A percentile compares a stretch with the other conserved stretches of the same genome.
phyloP scores from a whole-genome alignment of 2,797 vertebrate species.

The Pseudomugil tenellus region DNA sequence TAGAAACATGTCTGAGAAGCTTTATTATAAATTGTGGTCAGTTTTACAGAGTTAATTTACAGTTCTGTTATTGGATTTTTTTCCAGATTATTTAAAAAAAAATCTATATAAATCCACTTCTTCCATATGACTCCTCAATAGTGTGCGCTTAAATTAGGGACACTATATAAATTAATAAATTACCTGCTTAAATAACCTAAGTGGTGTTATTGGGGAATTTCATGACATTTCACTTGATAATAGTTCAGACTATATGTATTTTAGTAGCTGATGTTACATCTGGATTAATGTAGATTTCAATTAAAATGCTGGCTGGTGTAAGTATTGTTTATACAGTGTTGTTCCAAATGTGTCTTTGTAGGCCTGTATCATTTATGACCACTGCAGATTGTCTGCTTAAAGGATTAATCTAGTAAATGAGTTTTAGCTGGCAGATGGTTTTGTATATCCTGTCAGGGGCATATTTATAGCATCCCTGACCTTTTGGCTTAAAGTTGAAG shows the following conservation, averaged over 20 bases:
- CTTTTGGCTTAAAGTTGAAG: constrained; percentile 18
- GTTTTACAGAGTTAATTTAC: neutral
- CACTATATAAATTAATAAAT: neutral
- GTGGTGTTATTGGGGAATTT: neutral
- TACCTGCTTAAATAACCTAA: too few relatives aligned
- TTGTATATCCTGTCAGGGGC: constrained; percentile 33
- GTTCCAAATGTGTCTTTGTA: constrained; percentile 40
- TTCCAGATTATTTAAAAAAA: neutral
- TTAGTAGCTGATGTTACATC: neutral
- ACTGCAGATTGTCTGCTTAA: constrained; percentile 35
- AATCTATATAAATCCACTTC: neutral
- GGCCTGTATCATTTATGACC: constrained; percentile 33
- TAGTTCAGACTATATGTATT: neutral
- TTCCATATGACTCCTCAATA: neutral
- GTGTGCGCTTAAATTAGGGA: neutral
- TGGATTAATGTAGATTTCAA: constrained; percentile 21
- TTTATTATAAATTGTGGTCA: neutral
- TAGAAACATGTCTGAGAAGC: neutral
- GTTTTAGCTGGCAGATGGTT: constrained; percentile 28
- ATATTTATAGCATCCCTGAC: constrained; percentile 23
- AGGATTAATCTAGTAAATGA: constrained; percentile 36
- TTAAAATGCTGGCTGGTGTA: constrained; percentile 6
- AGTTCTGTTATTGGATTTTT: neutral
- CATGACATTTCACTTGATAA: neutral
- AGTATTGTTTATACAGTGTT: neutral